Base-by-base conservation (phyloP, 2,113 vertebrate species). In the Hippolais icterina region DNA sequence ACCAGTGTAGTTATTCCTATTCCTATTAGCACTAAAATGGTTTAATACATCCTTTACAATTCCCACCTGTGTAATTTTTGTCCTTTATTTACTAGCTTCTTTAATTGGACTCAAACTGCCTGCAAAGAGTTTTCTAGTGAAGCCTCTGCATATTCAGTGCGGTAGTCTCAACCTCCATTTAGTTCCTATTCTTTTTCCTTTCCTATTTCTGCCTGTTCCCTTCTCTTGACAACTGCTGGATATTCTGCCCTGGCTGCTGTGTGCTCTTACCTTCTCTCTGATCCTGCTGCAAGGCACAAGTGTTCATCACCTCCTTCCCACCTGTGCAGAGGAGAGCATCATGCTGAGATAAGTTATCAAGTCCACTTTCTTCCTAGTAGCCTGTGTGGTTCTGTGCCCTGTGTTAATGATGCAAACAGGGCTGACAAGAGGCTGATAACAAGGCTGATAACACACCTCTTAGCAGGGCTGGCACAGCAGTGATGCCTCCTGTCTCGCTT, bases 381-480 rank as follows among this genome's bases (percentile, higher is more conserved):
- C 27, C 42, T 11, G 3, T 28, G 24, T 12, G n/a, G 23, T n/a
- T 39, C 25, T 64, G 39, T 50, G 44, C 18, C 46, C 39, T n/a
- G 22, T 1, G 0, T 37, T 25, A 29, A 5, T 29, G 56, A 3
- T 28, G 79, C 50, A 33, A 14, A 12, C 33, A 29, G 2, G 1
- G 11, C 2, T 65, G 44, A 15, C 35, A 46, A 39, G 25, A 54
- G 37, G 37, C 37, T 39, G 37, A 39, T 39, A 27, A 54, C 6
- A 1, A 8, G 16, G 16, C 10, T 24, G 31, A 25, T 31, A 35
- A 21, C 46, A 53, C 25, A 59, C 10, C 21, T 4, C 19, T 33
- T 42, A 39, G 25, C 35, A 41, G 18, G 14, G 19, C 47, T 66
- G 47, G 47, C 19, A 47, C 37, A 41, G 18, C 6, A 3, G 25